Evolutionary conservation across 2,113 vertebrate species (phyloP).

Genomic region (Bucco capensis): DNA sequence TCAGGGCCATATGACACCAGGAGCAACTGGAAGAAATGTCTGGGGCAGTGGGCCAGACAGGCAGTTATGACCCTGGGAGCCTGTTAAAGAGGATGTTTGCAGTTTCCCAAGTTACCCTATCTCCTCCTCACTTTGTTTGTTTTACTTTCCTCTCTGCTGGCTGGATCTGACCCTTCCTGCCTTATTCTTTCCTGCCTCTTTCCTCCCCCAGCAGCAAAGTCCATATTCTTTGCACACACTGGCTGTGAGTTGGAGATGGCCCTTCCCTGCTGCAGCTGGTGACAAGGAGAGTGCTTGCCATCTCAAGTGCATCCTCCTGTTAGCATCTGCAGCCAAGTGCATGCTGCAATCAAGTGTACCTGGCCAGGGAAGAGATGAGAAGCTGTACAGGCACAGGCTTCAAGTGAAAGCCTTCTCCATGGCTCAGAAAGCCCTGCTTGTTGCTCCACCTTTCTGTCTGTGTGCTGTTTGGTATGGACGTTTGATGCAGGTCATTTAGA

Average conservation of each 20-base stretch:
- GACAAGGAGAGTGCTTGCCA: neutral
- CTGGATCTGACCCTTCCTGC: neutral
- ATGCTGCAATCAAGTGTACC: fast-evolving
- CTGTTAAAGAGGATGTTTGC: neutral
- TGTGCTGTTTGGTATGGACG: neutral
- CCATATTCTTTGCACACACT: fast-evolving
- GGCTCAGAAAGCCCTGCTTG: neutral
- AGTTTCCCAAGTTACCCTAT: neutral
- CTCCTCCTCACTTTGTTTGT: neutral
- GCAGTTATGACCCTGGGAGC: neutral
- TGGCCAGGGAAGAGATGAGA: neutral
- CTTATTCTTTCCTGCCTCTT: neutral
- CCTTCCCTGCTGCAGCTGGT: neutral
- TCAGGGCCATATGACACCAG: fast-evolving
- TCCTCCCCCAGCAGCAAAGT: neutral
- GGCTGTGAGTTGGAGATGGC: neutral
- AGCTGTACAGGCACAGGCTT: fast-evolving
- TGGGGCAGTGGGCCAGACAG: neutral
- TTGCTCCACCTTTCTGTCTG: neutral
- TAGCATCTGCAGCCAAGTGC: neutral
- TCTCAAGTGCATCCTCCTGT: neutral
- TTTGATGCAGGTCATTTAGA: no score
- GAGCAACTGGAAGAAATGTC: neutral
- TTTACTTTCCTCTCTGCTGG: neutral
- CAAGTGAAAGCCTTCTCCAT: neutral